These are phyloP conservation scores for Margaritifera margaritifera DNA, from an alignment of 2,888 invertebrate species.

Conservation along the genomic window DNA sequence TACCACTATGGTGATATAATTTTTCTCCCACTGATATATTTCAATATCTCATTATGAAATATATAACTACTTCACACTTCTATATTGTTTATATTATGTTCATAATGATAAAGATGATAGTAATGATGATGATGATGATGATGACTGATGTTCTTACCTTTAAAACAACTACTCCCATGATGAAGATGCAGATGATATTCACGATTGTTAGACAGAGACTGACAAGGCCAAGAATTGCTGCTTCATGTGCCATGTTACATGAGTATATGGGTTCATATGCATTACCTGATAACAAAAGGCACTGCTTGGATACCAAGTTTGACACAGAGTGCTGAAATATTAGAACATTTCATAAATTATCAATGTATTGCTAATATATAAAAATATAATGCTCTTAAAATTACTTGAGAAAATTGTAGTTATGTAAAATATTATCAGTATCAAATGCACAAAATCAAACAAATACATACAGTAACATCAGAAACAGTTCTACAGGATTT, in stretches of 20 bases:
- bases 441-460: no score
- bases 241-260: constrained; percentile 84
- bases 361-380: no score
- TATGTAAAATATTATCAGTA: no score
- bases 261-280: constrained; percentile 79
- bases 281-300: constrained; percentile 52
- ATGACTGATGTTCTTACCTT: constrained; percentile 76
- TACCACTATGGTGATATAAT: no score
- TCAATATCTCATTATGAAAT: not conserved
- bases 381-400: no score
- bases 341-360: no score
- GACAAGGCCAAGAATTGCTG: constrained; percentile 84
- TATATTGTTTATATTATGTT: not conserved
- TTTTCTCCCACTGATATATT: no score
- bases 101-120: not conserved
- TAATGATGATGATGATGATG: not conserved
- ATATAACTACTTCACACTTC: not conserved
- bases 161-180: constrained; percentile 85
- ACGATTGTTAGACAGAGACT: constrained; percentile 86
- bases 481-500: no score
- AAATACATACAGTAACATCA: no score
- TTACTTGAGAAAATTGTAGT: no score
- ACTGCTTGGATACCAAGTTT: constrained; percentile 2
- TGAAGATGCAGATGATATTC: constrained; percentile 88
- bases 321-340: no score